Conservation (phyloP, 1,140 invertebrate genomes). For the Trinorchestia longiramus region DNA sequence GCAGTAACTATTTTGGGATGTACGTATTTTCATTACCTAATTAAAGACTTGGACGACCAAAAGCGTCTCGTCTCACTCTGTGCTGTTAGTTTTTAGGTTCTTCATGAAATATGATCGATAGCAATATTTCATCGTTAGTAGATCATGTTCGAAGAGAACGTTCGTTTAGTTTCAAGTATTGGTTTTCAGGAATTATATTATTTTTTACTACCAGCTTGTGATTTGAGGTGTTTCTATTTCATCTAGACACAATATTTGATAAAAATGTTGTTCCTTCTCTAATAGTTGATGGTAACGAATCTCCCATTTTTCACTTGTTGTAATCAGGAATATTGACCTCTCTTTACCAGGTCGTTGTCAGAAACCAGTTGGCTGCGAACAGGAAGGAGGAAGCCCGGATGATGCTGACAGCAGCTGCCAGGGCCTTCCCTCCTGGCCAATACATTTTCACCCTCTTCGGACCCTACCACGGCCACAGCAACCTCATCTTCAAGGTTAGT, state of each 20-base stretch:
- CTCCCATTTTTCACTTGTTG: neutral
- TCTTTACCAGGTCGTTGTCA: constrained; percentile 70
- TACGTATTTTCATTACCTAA: no score
- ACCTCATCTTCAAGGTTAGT: constrained; percentile 73
- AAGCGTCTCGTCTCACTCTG: no score
- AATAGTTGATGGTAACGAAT: neutral
- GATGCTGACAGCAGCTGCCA: constrained; percentile 70
- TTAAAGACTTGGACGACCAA: no score
- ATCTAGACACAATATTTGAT: constrained; percentile 56
- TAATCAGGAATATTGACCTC: neutral
- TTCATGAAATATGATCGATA: no score
- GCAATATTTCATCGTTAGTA: no score
- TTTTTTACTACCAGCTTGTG: neutral
- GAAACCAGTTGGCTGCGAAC: constrained; percentile 70
- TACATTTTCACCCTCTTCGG: constrained; percentile 73
- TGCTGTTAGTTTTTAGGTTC: no score
- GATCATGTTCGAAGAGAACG: neutral
- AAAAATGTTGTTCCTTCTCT: neutral
- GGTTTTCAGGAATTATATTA: neutral
- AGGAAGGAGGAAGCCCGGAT: constrained; percentile 73
- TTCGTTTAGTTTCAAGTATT: neutral
- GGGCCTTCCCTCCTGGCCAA: constrained; percentile 69
- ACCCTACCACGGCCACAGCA: constrained; percentile 70
- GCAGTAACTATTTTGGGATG: no score
- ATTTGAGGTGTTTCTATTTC: constrained; percentile 67